Percentiles rank a stretch among this genome's conserved stretches.
These are phyloP conservation scores for Drymodes brunneopygia DNA, from an alignment of 2,113 vertebrate genomes.

Conservation along the genomic window DNA sequence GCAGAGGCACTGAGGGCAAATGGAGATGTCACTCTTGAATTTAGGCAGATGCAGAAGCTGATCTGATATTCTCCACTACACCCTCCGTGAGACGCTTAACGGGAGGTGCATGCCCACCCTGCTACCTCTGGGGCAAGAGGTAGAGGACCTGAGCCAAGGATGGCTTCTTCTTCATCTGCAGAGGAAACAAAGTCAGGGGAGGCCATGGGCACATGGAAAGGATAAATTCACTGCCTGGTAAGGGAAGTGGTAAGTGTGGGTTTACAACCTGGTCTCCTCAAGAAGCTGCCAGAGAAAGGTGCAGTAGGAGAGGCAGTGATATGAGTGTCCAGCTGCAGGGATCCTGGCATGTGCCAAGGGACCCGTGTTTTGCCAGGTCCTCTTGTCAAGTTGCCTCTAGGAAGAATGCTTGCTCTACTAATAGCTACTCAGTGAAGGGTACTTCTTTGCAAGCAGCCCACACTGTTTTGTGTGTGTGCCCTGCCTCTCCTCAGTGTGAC, in stretches of 20 bases:
- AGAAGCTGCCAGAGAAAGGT: not conserved
- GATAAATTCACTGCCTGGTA: not conserved
- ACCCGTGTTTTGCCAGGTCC: fast-evolving
- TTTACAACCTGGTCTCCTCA: not conserved
- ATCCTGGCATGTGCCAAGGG: not conserved
- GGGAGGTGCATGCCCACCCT: not conserved
- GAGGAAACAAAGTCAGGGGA: not conserved
- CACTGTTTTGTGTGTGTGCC: not conserved
- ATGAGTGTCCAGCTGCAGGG: not conserved
- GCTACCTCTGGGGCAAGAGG: not conserved
- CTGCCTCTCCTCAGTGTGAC: not conserved
- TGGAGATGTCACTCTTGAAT: not conserved
- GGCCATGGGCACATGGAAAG: fast-evolving
- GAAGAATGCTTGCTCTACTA: not conserved
- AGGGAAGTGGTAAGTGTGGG: not conserved
- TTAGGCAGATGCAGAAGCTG: not conserved
- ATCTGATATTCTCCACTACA: not conserved
- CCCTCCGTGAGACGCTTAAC: no score
- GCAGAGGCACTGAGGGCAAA: not conserved
- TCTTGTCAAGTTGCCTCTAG: not conserved
- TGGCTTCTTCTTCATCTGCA: not conserved
- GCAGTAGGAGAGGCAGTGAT: not conserved
- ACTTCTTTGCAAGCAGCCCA: not conserved
- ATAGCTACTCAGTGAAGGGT: not conserved
- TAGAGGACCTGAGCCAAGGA: not conserved